These are phyloP conservation scores for Globicephala melas DNA, from an alignment of 2,113 vertebrate genomes.

Conservation along the genomic window DNA sequence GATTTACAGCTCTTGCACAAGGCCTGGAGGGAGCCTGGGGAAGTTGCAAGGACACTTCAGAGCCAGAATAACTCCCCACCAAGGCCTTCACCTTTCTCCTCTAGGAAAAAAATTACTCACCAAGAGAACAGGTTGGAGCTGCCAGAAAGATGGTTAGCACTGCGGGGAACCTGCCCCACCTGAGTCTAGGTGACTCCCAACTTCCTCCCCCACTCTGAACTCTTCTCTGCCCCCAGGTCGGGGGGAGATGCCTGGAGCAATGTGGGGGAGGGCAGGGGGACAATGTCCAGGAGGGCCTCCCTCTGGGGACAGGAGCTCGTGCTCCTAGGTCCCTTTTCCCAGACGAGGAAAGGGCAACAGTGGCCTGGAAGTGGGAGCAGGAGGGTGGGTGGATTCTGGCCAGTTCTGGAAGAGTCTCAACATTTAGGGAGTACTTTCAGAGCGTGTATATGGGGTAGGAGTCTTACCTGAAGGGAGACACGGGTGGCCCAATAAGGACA, in stretches of 20 bases:
- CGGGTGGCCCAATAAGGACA: neutral
- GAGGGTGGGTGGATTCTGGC: neutral
- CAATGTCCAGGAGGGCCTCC: neutral
- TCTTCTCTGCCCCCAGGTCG: conserved; percentile 43
- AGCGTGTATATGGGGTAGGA: neutral
- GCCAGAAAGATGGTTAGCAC: conserved; percentile 59
- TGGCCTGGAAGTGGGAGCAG: neutral
- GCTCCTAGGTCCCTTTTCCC: neutral
- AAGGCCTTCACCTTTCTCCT: conserved; percentile 73
- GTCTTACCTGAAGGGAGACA: neutral
- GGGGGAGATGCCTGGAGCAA: neutral
- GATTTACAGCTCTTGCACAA: conserved; percentile 75
- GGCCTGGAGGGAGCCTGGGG: conserved; percentile 51
- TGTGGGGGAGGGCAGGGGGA: neutral
- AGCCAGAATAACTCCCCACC: conserved; percentile 62
- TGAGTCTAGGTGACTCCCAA: conserved; percentile 51
- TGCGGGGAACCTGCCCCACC: conserved; percentile 43
- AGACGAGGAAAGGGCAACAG: no score
- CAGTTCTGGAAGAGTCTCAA: neutral
- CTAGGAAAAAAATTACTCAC: conserved; percentile 63
- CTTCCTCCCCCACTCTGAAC: conserved; percentile 49
- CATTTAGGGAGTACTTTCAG: neutral
- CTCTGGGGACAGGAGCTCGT: neutral
- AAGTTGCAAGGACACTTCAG: conserved; percentile 54
- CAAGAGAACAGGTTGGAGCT: conserved; percentile 71